phyloP scores from a whole-genome alignment of 2,888 invertebrate species.

The Drepana falcataria region DNA sequence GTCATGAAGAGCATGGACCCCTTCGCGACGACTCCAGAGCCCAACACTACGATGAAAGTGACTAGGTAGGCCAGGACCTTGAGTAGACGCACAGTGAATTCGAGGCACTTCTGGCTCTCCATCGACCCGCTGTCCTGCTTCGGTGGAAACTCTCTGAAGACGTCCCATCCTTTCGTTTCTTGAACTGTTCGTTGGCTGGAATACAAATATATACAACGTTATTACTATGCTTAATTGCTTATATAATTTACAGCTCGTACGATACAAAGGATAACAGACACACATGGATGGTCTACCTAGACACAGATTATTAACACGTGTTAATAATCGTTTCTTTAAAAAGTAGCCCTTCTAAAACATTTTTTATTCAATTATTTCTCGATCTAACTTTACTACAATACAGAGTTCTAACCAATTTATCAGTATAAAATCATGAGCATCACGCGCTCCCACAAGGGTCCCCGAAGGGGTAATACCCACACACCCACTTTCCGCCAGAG shows the following conservation, averaged over 20 bases:
- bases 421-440: too few relatives aligned
- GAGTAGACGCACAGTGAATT: slow-evolving; percentile 89
- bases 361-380: too few relatives aligned
- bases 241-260: background rate
- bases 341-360: too few relatives aligned
- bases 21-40: slow-evolving; percentile 91
- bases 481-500: too few relatives aligned
- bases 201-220: slow-evolving; percentile 19
- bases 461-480: too few relatives aligned
- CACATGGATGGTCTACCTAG: too few relatives aligned
- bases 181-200: slow-evolving; percentile 89
- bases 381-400: too few relatives aligned
- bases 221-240: background rate
- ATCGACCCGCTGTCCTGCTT: slow-evolving; percentile 93
- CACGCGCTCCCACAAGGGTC: too few relatives aligned
- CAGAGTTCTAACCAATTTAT: too few relatives aligned
- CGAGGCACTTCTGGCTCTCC: slow-evolving; percentile 92
- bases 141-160: slow-evolving; percentile 94
- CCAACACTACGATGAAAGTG: slow-evolving; percentile 91
- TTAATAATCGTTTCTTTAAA: too few relatives aligned
- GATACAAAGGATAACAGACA: too few relatives aligned
- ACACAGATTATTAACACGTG: too few relatives aligned
- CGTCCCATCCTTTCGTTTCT: slow-evolving; percentile 97
- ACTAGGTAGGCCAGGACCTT: slow-evolving; percentile 91
- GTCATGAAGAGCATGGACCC: slow-evolving; percentile 94